Percentiles rank a stretch among this genome's conserved stretches.
phyloP scores from a whole-genome alignment of 1,140 invertebrate genomes.

The Oreohelix idahoensis region DNA sequence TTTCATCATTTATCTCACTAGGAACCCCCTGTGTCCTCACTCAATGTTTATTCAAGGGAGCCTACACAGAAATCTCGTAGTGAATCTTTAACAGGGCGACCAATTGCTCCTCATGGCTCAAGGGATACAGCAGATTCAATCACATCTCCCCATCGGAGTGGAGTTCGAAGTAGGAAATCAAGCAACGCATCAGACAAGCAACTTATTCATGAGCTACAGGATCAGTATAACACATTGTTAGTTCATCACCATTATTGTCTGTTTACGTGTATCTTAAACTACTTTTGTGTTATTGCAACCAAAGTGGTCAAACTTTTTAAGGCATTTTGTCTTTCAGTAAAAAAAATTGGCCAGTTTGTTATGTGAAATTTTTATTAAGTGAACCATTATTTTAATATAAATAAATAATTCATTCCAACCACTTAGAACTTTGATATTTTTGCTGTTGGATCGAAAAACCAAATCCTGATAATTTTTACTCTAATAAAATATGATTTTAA shows the following conservation, averaged over 20 bases:
- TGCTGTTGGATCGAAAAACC: no score
- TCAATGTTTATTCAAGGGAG: conserved; percentile 58
- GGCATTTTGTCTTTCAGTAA: no score
- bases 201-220: conserved; percentile 56
- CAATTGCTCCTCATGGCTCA: not conserved
- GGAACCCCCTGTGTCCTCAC: conserved; percentile 63
- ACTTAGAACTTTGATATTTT: no score
- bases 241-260: conserved; percentile 41
- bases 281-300: no score
- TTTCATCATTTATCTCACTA: conserved; percentile 24
- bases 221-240: conserved; percentile 62
- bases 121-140: not conserved
- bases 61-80: conserved; percentile 17
- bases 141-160: not conserved
- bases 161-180: conserved; percentile 4
- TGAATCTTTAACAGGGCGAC: not conserved
- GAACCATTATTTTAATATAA: no score
- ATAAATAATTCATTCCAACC: no score
- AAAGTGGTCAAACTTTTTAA: no score
- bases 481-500: no score
- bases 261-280: no score
- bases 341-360: no score
- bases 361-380: no score
- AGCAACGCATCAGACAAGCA: conserved; percentile 40
- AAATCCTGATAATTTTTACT: no score